phyloP scores from a whole-genome alignment of 2,113 vertebrate genomes.

The Campylomormyrus tamandua region DNA sequence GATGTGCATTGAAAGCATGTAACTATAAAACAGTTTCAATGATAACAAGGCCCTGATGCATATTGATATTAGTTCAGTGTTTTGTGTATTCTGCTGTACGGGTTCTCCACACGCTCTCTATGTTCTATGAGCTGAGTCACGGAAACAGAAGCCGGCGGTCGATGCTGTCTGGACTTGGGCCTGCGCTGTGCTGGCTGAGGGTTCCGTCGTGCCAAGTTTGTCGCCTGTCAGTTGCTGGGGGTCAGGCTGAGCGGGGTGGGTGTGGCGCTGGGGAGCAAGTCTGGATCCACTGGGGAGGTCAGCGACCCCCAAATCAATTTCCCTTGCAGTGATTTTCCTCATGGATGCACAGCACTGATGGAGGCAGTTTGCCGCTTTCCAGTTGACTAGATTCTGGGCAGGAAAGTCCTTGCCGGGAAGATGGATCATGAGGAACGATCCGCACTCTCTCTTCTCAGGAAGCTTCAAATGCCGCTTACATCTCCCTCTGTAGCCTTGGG shows the following conservation, averaged over 20 bases:
- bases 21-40: neutral
- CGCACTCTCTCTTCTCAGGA: conserved; percentile 28
- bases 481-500: conserved; percentile 27
- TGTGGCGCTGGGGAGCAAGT: conserved; percentile 34
- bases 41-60: neutral
- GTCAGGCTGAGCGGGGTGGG: conserved; percentile 9
- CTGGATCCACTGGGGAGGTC: conserved; percentile 38
- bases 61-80: neutral
- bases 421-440: conserved; percentile 37
- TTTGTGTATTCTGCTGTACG: neutral
- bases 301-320: conserved; percentile 63
- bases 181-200: neutral
- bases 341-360: conserved; percentile 52
- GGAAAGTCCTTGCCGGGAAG: conserved; percentile 42
- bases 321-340: conserved; percentile 62
- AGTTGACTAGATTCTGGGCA: conserved; percentile 42
- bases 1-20: neutral
- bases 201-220: neutral
- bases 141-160: neutral
- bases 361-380: conserved; percentile 49
- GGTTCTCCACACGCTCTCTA: neutral
- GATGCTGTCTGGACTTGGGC: neutral
- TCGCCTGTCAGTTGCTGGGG: neutral
- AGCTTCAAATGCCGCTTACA: conserved; percentile 24
- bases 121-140: neutral